These are phyloP conservation scores for Stratiomys singularior DNA, from an alignment of 2,888 invertebrate species.

Conservation along the genomic window DNA sequence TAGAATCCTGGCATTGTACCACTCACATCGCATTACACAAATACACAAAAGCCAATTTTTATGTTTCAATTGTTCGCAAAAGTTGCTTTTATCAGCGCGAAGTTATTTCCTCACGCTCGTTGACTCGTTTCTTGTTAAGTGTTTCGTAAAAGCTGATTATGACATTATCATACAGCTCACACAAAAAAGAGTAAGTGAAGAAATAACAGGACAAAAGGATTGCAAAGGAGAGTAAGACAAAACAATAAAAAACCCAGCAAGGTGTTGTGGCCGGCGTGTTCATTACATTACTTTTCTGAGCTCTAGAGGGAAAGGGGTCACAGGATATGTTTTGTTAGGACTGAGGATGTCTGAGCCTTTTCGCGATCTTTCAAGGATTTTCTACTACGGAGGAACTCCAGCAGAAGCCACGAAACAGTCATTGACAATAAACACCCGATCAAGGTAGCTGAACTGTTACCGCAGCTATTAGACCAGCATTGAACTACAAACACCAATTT, in stretches of 20 bases:
- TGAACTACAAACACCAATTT: no score
- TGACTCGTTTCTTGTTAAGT: slow-evolving; percentile 56
- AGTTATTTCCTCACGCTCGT: slow-evolving; percentile 56
- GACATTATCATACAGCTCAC: slow-evolving; percentile 50
- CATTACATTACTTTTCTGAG: no score
- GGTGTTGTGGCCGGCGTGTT: background rate
- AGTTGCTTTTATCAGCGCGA: slow-evolving; percentile 49
- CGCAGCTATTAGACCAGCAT: no score
- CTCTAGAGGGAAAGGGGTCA: background rate
- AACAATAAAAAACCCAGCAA: slow-evolving; percentile 27
- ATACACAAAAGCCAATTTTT: slow-evolving; percentile 49
- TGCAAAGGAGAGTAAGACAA: no score
- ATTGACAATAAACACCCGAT: no score
- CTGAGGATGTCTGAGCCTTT: no score
- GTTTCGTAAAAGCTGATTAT: slow-evolving; percentile 57
- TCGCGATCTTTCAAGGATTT: no score
- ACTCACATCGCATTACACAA: slow-evolving; percentile 17
- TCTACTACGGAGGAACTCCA: no score
- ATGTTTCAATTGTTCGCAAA: slow-evolving; percentile 51
- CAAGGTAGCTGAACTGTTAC: no score
- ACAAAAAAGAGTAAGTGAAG: slow-evolving; percentile 34
- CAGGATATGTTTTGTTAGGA: background rate
- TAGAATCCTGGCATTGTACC: background rate
- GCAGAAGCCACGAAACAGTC: no score
- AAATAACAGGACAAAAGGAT: background rate